phyloP scores from a whole-genome alignment of 1,140 invertebrate species.

The Drosophila punjabiensis region DNA sequence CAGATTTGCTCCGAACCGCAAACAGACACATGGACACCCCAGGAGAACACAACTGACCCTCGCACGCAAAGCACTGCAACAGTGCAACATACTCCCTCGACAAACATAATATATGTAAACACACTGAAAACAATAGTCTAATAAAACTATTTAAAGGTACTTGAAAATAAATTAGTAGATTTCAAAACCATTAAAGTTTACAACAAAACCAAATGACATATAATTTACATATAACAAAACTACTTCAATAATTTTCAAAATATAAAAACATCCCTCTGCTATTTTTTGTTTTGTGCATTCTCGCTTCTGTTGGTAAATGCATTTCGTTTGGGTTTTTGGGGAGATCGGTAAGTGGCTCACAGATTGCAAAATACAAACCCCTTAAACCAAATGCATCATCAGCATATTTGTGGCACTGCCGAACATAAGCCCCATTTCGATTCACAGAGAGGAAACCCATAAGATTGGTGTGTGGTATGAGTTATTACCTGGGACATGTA shows the following conservation, averaged over 20 bases:
- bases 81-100: not conserved
- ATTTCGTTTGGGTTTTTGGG: slow-evolving; percentile 33
- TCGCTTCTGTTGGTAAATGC: slow-evolving; percentile 7
- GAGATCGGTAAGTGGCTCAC: slow-evolving; percentile 7
- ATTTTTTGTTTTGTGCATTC: not conserved
- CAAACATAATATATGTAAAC: not conserved
- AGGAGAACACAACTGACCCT: slow-evolving; percentile 11
- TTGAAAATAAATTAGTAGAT: not conserved
- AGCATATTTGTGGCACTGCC: slow-evolving; percentile 26
- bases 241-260: too few relatives aligned
- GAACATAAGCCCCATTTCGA: slow-evolving; percentile 8
- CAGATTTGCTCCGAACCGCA: slow-evolving; percentile 17
- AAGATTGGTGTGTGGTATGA: slow-evolving; percentile 6
- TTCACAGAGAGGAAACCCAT: not conserved
- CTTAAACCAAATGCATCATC: slow-evolving; percentile 28
- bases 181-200: not conserved
- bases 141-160: too few relatives aligned
- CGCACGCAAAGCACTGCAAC: not conserved
- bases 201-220: not conserved
- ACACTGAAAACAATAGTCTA: not conserved
- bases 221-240: not conserved
- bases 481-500: slow-evolving; percentile 8
- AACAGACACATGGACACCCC: slow-evolving; percentile 13
- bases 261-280: not conserved
- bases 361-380: slow-evolving; percentile 27